Conservation (phyloP, 2,888 invertebrate genomes). For the Polyploca ridens region DNA sequence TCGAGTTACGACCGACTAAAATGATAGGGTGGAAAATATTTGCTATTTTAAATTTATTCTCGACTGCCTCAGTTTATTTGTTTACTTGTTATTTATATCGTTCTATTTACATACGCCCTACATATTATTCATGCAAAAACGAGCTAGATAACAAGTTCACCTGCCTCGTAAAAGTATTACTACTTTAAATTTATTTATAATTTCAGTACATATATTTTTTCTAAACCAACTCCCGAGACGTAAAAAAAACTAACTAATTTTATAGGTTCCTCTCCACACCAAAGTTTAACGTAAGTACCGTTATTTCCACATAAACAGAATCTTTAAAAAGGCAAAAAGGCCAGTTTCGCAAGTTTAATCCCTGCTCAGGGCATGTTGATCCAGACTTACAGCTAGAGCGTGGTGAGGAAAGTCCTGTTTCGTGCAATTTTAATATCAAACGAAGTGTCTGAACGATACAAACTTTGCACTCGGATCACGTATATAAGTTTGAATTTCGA, state of each 20-base stretch:
- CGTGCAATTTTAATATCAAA: conserved; percentile 57
- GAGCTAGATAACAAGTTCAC: neutral
- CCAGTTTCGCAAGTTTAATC: conserved; percentile 1
- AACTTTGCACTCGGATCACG: conserved; percentile 66
- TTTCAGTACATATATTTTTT: neutral
- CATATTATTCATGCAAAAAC: neutral
- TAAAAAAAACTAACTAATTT: neutral
- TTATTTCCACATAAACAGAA: conserved; percentile 4
- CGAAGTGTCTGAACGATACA: conserved; percentile 59
- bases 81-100: conserved; percentile 16
- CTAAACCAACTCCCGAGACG: neutral
- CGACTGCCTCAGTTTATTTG: conserved; percentile 33
- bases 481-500: conserved; percentile 69
- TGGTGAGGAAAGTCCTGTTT: conserved; percentile 26
- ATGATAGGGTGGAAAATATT: conserved; percentile 45
- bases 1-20: conserved; percentile 49
- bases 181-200: neutral
- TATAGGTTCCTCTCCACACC: neutral
- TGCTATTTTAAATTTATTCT: conserved; percentile 41
- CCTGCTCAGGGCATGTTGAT: conserved; percentile 10
- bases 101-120: neutral
- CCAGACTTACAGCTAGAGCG: conserved; percentile 13
- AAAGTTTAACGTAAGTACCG: neutral
- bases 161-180: neutral
- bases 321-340: neutral